Percentiles rank a stretch among this genome's conserved stretches.
phyloP scores from a whole-genome alignment of 2,113 vertebrate genomes.

The Dasyprocta punctata region DNA sequence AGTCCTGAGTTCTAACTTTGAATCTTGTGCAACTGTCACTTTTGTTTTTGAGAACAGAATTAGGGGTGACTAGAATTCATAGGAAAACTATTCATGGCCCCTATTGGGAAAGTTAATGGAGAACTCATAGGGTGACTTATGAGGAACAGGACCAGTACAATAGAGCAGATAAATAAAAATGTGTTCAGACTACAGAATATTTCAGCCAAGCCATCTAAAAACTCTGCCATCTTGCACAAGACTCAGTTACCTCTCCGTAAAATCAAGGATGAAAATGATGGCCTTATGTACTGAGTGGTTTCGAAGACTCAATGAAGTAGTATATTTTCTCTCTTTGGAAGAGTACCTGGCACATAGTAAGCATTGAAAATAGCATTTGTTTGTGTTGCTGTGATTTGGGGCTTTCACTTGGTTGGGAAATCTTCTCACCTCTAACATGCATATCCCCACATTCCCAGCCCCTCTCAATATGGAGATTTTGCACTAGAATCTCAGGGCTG shows the following conservation, averaged over 20 bases:
- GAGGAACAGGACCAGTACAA: neutral
- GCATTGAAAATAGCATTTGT: neutral
- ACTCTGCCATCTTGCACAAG: neutral
- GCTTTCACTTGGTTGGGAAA: neutral
- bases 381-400: neutral
- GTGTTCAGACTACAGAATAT: neutral
- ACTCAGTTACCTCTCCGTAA: neutral
- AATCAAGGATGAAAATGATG: neutral
- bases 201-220: neutral
- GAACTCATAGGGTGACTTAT: neutral
- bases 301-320: neutral
- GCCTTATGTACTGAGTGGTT: neutral
- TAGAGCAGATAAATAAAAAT: neutral
- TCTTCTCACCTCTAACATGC: neutral
- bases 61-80: neutral
- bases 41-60: neutral
- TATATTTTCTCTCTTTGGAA: neutral
- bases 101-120: neutral
- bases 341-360: neutral
- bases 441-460: neutral
- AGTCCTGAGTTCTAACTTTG: neutral
- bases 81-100: rapidly evolving
- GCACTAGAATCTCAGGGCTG: neutral
- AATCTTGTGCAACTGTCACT: neutral
- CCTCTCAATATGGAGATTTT: neutral